Conservation (phyloP, 2,888 invertebrate genomes). For the Stenurella melanura region DNA sequence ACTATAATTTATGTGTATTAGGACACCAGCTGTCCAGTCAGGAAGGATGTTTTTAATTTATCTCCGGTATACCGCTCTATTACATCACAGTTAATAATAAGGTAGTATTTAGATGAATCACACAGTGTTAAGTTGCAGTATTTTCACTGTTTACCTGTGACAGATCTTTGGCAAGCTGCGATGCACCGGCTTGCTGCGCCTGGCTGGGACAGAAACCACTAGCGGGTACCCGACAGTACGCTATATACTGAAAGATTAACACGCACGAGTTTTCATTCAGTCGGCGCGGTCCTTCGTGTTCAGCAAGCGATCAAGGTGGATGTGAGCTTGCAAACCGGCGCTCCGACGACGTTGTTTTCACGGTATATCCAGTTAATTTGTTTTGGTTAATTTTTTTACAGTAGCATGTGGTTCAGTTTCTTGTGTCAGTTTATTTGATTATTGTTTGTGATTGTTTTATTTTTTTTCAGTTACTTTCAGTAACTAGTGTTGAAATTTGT, state of each 20-base stretch:
- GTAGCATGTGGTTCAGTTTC: constrained; percentile 29
- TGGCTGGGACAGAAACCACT: constrained; percentile 44
- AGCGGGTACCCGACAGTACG: constrained; percentile 40
- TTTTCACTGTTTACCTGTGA: constrained; percentile 19
- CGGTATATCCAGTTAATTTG: constrained; percentile 27
- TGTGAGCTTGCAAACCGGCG: constrained; percentile 28
- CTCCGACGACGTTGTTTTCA: constrained; percentile 28
- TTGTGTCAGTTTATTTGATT: constrained; percentile 34
- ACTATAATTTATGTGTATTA: background rate
- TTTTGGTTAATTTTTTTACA: background rate
- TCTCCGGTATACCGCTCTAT: background rate
- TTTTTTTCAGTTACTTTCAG: constrained; percentile 29
- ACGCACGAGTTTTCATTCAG: constrained; percentile 51
- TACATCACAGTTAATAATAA: constrained; percentile 20
- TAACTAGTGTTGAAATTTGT: constrained; percentile 19
- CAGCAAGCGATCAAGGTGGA: constrained; percentile 37
- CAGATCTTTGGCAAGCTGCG: constrained; percentile 26
- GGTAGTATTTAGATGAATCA: constrained; percentile 12
- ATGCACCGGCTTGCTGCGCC: constrained; percentile 34
- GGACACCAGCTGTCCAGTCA: background rate
- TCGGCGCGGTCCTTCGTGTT: constrained; percentile 55
- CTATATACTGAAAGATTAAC: constrained; percentile 50
- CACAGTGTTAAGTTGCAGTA: background rate
- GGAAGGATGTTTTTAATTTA: background rate
- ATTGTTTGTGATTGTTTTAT: constrained; percentile 33